Percentiles rank a stretch among this genome's conserved stretches.
These are phyloP conservation scores for Ciona savignyi DNA, from an alignment of 23 tunicate genomes.

Conservation along the genomic window DNA sequence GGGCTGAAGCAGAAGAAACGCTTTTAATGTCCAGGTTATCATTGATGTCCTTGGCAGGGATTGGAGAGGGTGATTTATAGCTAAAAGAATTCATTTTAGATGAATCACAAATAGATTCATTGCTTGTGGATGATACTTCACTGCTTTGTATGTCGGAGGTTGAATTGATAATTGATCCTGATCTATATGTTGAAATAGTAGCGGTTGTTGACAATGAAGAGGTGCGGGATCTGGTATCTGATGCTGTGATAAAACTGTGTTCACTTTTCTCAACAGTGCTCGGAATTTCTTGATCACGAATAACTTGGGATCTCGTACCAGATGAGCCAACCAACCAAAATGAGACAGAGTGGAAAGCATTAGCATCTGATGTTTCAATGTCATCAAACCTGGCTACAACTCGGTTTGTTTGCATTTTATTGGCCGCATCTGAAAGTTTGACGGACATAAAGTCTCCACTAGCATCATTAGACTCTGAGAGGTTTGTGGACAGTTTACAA, in stretches of 20 bases:
- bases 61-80: no score
- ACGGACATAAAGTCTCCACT: neutral
- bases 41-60: neutral
- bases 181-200: no score
- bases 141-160: no score
- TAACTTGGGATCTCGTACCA: neutral
- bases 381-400: neutral
- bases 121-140: neutral
- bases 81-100: no score
- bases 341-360: neutral
- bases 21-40: neutral
- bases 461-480: neutral
- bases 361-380: neutral
- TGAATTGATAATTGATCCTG: neutral
- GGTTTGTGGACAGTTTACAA: conserved; percentile 23
- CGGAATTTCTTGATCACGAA: neutral
- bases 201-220: neutral
- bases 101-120: no score
- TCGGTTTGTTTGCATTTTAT: neutral
- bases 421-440: neutral
- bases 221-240: neutral
- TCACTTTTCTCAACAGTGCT: no score
- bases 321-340: neutral
- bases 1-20: neutral
- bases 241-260: no score